Evolutionary conservation across 1,140 invertebrate species (phyloP).

Genomic region (Drosophila aff.): DNA sequence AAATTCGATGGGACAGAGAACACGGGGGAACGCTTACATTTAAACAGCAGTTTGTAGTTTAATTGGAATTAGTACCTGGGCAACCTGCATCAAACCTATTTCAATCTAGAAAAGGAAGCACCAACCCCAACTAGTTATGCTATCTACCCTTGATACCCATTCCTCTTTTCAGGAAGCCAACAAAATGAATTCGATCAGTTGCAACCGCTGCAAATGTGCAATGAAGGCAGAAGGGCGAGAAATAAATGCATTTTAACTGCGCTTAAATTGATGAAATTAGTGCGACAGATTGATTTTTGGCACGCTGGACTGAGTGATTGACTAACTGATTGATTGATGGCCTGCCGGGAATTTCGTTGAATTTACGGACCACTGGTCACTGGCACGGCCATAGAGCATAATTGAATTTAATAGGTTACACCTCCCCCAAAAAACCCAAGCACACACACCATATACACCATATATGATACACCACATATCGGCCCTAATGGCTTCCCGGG

Average conservation of each 20-base stretch:
- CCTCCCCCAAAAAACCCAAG: not conserved
- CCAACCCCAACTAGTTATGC: too few species aligned
- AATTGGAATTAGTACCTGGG: too few species aligned
- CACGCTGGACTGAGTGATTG: constrained; percentile 36
- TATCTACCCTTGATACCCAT: not conserved
- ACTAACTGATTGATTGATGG: constrained; percentile 54
- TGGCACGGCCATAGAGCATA: constrained; percentile 7
- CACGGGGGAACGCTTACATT: too few species aligned
- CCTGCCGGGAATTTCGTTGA: constrained; percentile 16
- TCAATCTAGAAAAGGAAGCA: too few species aligned
- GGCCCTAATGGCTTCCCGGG: constrained; percentile 16
- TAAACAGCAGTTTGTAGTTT: too few species aligned
- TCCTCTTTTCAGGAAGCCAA: not conserved
- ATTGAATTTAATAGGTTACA: constrained; percentile 35
- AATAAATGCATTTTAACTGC: constrained; percentile 23
- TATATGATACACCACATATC: not conserved
- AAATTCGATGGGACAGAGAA: too few species aligned
- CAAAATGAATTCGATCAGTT: constrained; percentile 8
- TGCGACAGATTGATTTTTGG: constrained; percentile 43
- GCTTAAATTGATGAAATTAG: constrained; percentile 46
- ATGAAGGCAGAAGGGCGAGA: not conserved
- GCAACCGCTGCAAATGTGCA: constrained; percentile 5
- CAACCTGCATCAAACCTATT: too few species aligned
- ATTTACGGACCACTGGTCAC: constrained; percentile 43
- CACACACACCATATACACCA: not conserved